phyloP scores from a whole-genome alignment of 2,888 invertebrate genomes.

The Griposia aprilina region DNA sequence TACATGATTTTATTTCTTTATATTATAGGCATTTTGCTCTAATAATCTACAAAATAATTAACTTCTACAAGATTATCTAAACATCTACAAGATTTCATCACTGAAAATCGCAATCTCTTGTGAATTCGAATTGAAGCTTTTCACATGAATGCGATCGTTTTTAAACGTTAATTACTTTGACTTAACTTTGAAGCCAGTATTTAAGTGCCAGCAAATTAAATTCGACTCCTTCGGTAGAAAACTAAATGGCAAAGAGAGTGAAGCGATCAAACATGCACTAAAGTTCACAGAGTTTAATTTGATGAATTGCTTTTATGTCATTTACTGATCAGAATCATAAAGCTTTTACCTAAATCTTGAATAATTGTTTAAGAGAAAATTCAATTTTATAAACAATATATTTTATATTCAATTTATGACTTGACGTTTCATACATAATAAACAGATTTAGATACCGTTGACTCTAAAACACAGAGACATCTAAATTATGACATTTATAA shows the following conservation, averaged over 20 bases:
- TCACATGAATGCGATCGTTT: slow-evolving; percentile 12
- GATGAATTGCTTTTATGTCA: slow-evolving; percentile 16
- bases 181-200: slow-evolving; percentile 14
- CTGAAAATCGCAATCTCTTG: not conserved
- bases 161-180: slow-evolving; percentile 23
- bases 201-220: slow-evolving; percentile 34
- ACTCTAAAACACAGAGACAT: not conserved
- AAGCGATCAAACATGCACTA: slow-evolving; percentile 18
- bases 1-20: too few relatives aligned
- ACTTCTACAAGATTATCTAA: too few relatives aligned
- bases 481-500: not conserved
- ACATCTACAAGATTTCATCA: not conserved
- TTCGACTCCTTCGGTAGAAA: slow-evolving; percentile 1
- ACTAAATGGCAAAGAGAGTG: not conserved
- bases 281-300: not conserved
- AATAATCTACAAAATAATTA: too few relatives aligned
- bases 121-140: too few relatives aligned
- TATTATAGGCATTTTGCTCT: too few relatives aligned
- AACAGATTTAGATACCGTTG: slow-evolving; percentile 6
- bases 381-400: slow-evolving; percentile 22
- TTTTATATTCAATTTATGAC: slow-evolving; percentile 39
- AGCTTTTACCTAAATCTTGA: slow-evolving; percentile 1
- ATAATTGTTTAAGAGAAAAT: slow-evolving; percentile 21
- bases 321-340: not conserved
- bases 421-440: slow-evolving; percentile 28